Evolutionary conservation across 2,797 vertebrate genomes (phyloP).

Genomic region (Sebastes itinus): DNA sequence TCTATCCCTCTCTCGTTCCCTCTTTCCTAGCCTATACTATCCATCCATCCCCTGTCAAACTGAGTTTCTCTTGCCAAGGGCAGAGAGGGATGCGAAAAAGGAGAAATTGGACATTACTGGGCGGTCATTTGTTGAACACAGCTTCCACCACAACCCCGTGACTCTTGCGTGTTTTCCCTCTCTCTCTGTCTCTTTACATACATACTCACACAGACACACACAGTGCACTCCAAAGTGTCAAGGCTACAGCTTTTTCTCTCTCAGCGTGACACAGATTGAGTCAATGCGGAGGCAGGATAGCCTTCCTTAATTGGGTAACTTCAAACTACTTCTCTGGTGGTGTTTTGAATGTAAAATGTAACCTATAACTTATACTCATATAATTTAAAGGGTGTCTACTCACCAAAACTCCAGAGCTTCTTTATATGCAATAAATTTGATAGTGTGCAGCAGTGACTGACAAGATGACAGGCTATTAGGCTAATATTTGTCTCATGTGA

Average conservation of each 20-base stretch:
- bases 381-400: neutral
- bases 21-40: conserved; percentile 20
- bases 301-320: neutral
- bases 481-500: neutral
- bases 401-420: neutral
- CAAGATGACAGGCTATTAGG: neutral
- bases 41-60: conserved; percentile 47
- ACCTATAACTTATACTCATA: neutral
- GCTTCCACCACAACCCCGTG: neutral
- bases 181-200: neutral
- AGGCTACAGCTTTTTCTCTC: neutral
- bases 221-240: neutral
- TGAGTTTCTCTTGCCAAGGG: conserved; percentile 26
- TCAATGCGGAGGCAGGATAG: neutral
- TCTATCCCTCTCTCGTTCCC: conserved; percentile 15
- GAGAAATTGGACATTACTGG: conserved; percentile 2
- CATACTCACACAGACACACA: neutral
- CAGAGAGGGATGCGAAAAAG: conserved; percentile 7
- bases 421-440: neutral
- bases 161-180: neutral
- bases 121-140: conserved; percentile 1
- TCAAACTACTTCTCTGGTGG: neutral
- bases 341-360: neutral
- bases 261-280: neutral
- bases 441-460: neutral